Conservation (phyloP, 2,888 invertebrate genomes). For the Athetis lepigone region DNA sequence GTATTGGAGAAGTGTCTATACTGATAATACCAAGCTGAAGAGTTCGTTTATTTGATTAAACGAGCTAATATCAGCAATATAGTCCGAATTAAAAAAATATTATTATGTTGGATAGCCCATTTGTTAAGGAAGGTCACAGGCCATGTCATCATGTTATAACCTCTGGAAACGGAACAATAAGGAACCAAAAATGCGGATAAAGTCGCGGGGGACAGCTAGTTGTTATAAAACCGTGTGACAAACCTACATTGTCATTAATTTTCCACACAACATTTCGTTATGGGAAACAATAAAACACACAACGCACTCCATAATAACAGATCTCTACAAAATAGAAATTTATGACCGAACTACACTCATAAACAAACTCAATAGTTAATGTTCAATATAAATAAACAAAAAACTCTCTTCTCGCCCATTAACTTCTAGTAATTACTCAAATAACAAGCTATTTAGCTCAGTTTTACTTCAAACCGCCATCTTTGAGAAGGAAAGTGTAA, state of each 20-base stretch:
- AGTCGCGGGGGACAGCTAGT: too few species aligned
- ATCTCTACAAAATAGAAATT: constrained; percentile 36
- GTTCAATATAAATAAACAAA: constrained; percentile 22
- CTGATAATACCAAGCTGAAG: too few species aligned
- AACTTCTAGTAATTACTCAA: constrained; percentile 25
- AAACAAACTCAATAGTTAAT: constrained; percentile 27
- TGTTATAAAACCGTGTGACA: too few species aligned
- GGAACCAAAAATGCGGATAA: too few species aligned
- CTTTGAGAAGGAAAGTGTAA: constrained; percentile 43
- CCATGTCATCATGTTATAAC: too few species aligned
- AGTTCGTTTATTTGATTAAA: too few species aligned
- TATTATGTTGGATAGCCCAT: too few species aligned
- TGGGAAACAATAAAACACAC: constrained; percentile 19
- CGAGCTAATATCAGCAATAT: too few species aligned
- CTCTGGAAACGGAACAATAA: too few species aligned
- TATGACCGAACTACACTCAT: constrained; percentile 10
- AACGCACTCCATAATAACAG: constrained; percentile 6
- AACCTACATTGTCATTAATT: neutral
- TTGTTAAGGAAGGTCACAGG: too few species aligned
- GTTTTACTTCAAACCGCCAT: constrained; percentile 1
- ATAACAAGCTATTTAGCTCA: constrained; percentile 18
- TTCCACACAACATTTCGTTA: constrained; percentile 4
- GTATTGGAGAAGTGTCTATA: too few species aligned
- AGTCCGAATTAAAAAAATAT: too few species aligned
- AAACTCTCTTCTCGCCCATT: constrained; percentile 32